Percentiles rank a stretch among this genome's conserved stretches.
phyloP scores from a whole-genome alignment of 1,140 invertebrate species.

The Sinonovacula constricta region DNA sequence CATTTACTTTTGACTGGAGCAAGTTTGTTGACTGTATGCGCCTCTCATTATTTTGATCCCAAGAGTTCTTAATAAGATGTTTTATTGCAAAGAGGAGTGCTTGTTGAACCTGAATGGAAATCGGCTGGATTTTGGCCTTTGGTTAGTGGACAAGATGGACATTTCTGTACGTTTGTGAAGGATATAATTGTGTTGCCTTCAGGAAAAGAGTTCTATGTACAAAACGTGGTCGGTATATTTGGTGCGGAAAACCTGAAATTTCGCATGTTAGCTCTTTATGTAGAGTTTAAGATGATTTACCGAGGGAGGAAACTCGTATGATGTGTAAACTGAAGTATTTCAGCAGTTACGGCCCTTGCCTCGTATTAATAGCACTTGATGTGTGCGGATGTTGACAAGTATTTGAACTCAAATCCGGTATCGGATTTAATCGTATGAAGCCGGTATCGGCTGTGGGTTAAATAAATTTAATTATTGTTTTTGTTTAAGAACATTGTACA shows the following conservation, averaged over 20 bases:
- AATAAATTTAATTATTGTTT: background rate
- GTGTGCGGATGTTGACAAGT: background rate
- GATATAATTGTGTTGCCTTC: background rate
- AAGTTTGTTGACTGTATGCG: background rate
- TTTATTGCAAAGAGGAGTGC: background rate
- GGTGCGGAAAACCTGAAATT: background rate
- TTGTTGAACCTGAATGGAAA: slow-evolving; percentile 26
- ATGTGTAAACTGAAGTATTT: background rate
- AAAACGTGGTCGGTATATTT: background rate
- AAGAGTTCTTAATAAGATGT: slow-evolving; percentile 6
- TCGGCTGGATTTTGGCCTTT: slow-evolving; percentile 36
- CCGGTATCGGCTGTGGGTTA: background rate
- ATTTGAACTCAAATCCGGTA: background rate
- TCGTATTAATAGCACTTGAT: background rate
- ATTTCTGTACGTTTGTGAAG: background rate
- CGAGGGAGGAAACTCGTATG: background rate
- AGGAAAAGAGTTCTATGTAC: background rate
- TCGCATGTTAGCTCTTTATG: background rate
- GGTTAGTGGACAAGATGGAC: slow-evolving; percentile 5
- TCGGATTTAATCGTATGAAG: background rate
- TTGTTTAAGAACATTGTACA: background rate
- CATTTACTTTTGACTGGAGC: background rate
- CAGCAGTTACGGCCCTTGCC: background rate
- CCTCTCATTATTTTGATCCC: background rate
- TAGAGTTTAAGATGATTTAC: background rate